Conservation (phyloP, 1,140 invertebrate genomes). For the Oreohelix idahoensis region DNA sequence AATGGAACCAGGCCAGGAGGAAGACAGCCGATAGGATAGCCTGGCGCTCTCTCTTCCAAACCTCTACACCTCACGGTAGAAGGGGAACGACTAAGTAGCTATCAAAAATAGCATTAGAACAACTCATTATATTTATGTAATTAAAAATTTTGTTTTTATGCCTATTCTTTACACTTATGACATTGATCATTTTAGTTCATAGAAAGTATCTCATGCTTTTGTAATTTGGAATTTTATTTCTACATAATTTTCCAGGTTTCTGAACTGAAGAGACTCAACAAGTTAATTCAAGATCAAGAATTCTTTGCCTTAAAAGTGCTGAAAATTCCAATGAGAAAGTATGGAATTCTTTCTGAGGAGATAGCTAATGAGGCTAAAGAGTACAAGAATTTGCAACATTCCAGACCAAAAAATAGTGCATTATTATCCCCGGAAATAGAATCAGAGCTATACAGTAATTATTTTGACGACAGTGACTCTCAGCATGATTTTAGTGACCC, state of each 20-base stretch:
- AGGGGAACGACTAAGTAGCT: too few relatives aligned
- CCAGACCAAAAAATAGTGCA: background rate
- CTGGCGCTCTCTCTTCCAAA: too few relatives aligned
- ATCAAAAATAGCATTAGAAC: too few relatives aligned
- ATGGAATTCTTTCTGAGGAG: slow-evolving; percentile 59
- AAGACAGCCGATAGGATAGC: too few relatives aligned
- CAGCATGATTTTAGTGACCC: slow-evolving; percentile 59
- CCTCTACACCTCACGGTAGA: too few relatives aligned
- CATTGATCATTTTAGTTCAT: too few relatives aligned
- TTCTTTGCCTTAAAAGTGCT: slow-evolving; percentile 62
- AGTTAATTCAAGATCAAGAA: slow-evolving; percentile 67
- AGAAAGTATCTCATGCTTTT: too few relatives aligned
- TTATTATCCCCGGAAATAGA: background rate
- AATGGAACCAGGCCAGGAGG: too few relatives aligned
- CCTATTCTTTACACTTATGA: too few relatives aligned
- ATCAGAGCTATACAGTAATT: background rate
- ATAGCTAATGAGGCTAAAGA: background rate
- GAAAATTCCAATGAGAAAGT: slow-evolving; percentile 64
- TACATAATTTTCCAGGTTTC: slow-evolving; percentile 66
- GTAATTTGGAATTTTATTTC: too few relatives aligned
- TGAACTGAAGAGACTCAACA: slow-evolving; percentile 67
- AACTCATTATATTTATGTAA: too few relatives aligned
- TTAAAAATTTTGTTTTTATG: too few relatives aligned
- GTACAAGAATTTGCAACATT: background rate
- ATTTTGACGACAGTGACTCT: slow-evolving; percentile 43